These are phyloP conservation scores for Tachystola acroxantha DNA, from an alignment of 2,888 invertebrate genomes.

Conservation along the genomic window DNA sequence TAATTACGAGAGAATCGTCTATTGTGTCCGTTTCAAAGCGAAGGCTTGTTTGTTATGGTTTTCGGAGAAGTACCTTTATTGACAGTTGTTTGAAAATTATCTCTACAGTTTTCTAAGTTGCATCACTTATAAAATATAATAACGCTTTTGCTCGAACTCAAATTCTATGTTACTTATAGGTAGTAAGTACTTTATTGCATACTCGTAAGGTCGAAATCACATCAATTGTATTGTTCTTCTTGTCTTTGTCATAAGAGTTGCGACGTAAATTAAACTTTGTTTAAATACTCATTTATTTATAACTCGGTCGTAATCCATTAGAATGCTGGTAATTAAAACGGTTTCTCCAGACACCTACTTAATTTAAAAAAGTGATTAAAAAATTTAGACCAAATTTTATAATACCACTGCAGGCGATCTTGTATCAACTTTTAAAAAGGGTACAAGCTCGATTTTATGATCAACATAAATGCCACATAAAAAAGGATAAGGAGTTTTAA, in stretches of 20 bases:
- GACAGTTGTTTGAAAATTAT: constrained; percentile 3
- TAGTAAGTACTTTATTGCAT: too few relatives aligned
- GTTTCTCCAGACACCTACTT: background rate
- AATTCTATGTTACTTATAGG: too few relatives aligned
- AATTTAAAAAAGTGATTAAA: background rate
- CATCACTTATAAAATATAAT: background rate
- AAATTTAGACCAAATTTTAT: background rate
- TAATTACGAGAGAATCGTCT: constrained; percentile 48
- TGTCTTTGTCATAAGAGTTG: too few relatives aligned
- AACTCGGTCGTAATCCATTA: too few relatives aligned
- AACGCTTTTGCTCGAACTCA: too few relatives aligned
- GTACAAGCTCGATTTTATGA: constrained; percentile 60
- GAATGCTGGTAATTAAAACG: background rate
- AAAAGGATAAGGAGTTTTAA: constrained; percentile 72
- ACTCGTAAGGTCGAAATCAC: too few relatives aligned
- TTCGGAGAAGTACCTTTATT: constrained; percentile 9
- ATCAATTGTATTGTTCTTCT: too few relatives aligned
- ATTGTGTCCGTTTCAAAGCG: constrained; percentile 38
- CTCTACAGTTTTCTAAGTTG: background rate
- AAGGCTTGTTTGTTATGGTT: constrained; percentile 9
- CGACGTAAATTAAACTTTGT: too few relatives aligned
- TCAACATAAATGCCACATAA: constrained; percentile 73
- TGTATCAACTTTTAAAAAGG: constrained; percentile 58
- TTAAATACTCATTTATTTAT: too few relatives aligned
- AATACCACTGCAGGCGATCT: constrained; percentile 22